phyloP scores from a whole-genome alignment of 2,797 vertebrate genomes.

The Threskiornis aethiopicus region DNA sequence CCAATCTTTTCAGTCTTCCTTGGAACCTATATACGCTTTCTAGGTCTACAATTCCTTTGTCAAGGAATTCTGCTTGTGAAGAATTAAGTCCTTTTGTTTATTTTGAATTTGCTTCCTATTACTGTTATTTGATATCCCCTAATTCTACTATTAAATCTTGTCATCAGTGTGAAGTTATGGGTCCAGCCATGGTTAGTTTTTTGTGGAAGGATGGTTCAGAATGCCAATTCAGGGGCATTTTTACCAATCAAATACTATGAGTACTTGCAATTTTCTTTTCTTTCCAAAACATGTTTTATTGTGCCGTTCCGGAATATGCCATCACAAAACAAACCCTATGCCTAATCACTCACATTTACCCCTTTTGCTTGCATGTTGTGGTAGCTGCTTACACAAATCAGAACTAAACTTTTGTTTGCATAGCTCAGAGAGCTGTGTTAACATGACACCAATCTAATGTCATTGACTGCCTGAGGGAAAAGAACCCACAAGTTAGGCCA shows the following conservation, averaged over 20 bases:
- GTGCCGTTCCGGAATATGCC: background rate
- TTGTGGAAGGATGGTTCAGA: background rate
- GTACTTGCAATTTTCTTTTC: background rate
- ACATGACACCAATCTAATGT: background rate
- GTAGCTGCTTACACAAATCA: background rate
- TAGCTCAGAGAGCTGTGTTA: background rate
- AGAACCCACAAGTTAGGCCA: background rate
- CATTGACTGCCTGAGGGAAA: constrained; percentile 6
- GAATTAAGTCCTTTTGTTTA: background rate
- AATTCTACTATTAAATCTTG: background rate
- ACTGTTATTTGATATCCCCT: background rate
- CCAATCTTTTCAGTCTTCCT: background rate
- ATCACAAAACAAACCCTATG: background rate
- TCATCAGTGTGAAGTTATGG: background rate
- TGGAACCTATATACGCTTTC: background rate
- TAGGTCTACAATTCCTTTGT: background rate
- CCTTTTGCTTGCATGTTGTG: background rate
- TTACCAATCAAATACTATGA: background rate
- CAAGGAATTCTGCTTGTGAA: background rate
- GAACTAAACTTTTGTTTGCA: background rate
- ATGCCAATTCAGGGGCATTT: background rate
- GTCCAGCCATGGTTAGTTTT: background rate
- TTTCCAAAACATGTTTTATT: background rate
- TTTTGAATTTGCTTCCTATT: background rate
- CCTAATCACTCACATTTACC: background rate